Evolutionary conservation across 2,113 vertebrate species (phyloP).

Genomic region (Euleptes europaea): DNA sequence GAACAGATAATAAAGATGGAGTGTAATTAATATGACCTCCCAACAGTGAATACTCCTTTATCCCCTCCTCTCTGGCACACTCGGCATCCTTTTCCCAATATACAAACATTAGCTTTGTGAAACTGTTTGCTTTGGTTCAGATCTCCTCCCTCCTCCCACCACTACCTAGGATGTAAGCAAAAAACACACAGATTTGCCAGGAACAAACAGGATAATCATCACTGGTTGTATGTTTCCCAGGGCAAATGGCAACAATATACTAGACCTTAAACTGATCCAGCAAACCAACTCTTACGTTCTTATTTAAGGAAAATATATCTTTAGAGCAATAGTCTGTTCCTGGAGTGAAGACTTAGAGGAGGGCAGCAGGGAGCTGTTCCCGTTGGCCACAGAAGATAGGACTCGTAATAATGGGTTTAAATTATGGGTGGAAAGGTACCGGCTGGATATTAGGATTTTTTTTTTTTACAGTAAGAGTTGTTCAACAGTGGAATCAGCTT

Average conservation of each 20-base stretch:
- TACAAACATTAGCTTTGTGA: slow-evolving; percentile 7
- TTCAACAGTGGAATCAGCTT: no score
- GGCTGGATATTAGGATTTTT: no score
- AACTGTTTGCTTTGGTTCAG: slow-evolving; percentile 32
- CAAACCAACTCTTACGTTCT: not conserved
- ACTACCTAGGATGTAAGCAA: not conserved
- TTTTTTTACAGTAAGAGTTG: no score
- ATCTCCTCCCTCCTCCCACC: not conserved
- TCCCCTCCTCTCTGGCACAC: slow-evolving; percentile 15
- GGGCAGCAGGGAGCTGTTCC: no score
- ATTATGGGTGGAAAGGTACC: no score
- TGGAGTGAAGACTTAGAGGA: not conserved
- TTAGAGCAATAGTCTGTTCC: not conserved
- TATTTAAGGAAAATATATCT: no score
- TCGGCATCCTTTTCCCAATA: slow-evolving; percentile 5
- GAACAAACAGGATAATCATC: not conserved
- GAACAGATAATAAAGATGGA: slow-evolving; percentile 60
- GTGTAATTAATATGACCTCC: slow-evolving; percentile 61
- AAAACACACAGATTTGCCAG: not conserved
- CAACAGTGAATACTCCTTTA: slow-evolving; percentile 10
- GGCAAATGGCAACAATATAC: not conserved
- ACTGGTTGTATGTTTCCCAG: not conserved
- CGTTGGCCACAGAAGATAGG: no score
- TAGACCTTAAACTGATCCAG: not conserved
- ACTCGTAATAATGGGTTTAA: no score